phyloP scores from a whole-genome alignment of 2,113 vertebrate genomes.

The Lynx canadensis region DNA sequence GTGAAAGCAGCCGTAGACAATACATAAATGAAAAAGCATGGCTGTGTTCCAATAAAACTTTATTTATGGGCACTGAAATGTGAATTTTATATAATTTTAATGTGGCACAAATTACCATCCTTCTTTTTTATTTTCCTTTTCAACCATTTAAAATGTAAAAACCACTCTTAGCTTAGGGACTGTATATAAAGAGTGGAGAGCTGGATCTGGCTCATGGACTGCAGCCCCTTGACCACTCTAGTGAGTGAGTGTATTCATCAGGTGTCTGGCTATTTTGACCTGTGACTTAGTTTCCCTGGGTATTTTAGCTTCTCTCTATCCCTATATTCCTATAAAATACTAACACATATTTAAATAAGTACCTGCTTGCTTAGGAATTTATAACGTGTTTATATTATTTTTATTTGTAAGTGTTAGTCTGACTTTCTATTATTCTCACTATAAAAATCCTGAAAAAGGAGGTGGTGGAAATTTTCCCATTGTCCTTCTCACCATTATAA shows the following conservation, averaged over 20 bases:
- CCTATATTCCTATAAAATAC: not conserved
- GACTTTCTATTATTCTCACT: not conserved
- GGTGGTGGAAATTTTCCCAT: not conserved
- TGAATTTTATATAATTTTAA: not conserved
- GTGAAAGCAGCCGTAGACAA: not conserved
- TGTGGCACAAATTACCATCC: not conserved
- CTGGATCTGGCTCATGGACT: not conserved
- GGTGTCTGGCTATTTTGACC: not conserved
- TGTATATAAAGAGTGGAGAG: not conserved
- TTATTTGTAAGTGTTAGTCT: not conserved
- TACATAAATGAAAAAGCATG: not conserved
- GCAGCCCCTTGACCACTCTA: not conserved
- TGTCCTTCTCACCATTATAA: not conserved
- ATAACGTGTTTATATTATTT: not conserved
- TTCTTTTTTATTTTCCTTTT: not conserved
- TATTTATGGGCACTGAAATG: not conserved
- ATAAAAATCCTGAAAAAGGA: not conserved
- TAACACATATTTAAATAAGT: not conserved
- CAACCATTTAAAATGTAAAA: not conserved
- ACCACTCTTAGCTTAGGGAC: not conserved
- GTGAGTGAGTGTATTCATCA: not conserved
- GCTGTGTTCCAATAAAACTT: not conserved
- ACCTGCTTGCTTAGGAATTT: not conserved
- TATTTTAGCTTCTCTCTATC: not conserved
- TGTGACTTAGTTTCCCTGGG: not conserved